Evolutionary conservation across 2,797 vertebrate genomes (phyloP), one percentile per base, ranked within the genome.

Genomic region (Cirrhinus molitorella): DNA sequence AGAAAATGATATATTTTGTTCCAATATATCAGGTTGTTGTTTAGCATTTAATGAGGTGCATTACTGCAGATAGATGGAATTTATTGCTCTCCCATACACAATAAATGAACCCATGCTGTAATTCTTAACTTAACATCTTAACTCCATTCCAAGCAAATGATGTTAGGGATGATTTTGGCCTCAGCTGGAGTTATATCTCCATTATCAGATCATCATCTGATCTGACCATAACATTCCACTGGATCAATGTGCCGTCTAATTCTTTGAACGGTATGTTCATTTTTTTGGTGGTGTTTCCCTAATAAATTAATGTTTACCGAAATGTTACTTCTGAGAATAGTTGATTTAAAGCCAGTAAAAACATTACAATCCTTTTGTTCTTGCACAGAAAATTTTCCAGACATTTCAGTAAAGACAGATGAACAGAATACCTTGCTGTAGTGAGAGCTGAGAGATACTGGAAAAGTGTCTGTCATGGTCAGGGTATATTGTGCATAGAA

Each of bases 21-120:
- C 2, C n/a, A 55, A 67, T 75, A 83, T 55, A 43, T 83, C 61
- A 53, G 47, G n/a, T 14, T 67, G 61, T 55, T 83, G 59, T 83
- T 83, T 67, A 75, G 67, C 17, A 75, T 83, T 83, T 83, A 75
- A 75, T 83, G 59, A 82, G 71, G 34, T 23, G 71, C 31, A 63
- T 82, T 82, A 74, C 70, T 40, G 34, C 71, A 82, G 59, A 75
- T 43, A 75, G 59, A 83, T 75, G 71, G 31, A 82, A 74, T 74
- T 23, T 45, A 53, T 55, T 75, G 47, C 34, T 43, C 47, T 82
- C 59, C n/a, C 6, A 55, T 53, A 55, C 59, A 43, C 61, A 43
- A 55, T 51, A 75, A 83, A 67, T 75, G n/a, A 75, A 67, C 47
- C 12, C 71, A 55, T 28, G 34, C 61, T 67, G 34, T 66, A 83